Base-by-base conservation (phyloP, 2,113 vertebrate species). In the Nesoenas mayeri region DNA sequence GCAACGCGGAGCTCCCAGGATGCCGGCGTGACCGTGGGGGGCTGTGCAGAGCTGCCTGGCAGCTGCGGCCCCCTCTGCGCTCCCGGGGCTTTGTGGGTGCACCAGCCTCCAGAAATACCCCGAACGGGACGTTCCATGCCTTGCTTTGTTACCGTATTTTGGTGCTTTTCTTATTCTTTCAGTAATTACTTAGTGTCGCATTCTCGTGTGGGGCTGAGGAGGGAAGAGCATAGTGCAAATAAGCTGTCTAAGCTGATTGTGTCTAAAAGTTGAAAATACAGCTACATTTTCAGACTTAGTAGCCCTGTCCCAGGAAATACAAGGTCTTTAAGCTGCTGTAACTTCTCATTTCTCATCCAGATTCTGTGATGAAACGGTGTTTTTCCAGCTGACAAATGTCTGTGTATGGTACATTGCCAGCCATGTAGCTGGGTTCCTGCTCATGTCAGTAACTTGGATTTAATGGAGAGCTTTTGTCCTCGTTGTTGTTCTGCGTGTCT, bases 11-110 rank as follows among this genome's bases (percentile, higher is more conserved):
- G 95, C 93, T 84, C 74, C 67, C 80, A 93, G 91, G 83, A 91
- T 91, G 85, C 50, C 13, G 91, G 58, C 93, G 94, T 94, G 94
- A 97, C 96, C 97, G 94, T 96, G 90, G 34, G 32, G 81, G 51
- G 89, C 85, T 64, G 31, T 16, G 66, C 89, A 50, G 65, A 67
- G 87, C 85, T 91, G 79, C 9, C 75, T 66, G 89, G 95, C 95
- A 96, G 95, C 94, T 96, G 96, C 89, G 82, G 89, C 84, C 80
- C 70, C 61, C 77, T n/a, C 80, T 58, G 29, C 71, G 54, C 58
- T 40, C 81, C 26, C 15, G 18, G 12, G 48, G 67, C 10, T 34
- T 71, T 70, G 22, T 22, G 87, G 91, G 31, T 72, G 82, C 79
- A 34, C 13, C 6, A 38, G 56, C 73, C 67, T 73, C 79, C 93